These are phyloP conservation scores for Caenorhabditis parvicauda DNA, from an alignment of 2,888 invertebrate species.

Conservation along the genomic window DNA sequence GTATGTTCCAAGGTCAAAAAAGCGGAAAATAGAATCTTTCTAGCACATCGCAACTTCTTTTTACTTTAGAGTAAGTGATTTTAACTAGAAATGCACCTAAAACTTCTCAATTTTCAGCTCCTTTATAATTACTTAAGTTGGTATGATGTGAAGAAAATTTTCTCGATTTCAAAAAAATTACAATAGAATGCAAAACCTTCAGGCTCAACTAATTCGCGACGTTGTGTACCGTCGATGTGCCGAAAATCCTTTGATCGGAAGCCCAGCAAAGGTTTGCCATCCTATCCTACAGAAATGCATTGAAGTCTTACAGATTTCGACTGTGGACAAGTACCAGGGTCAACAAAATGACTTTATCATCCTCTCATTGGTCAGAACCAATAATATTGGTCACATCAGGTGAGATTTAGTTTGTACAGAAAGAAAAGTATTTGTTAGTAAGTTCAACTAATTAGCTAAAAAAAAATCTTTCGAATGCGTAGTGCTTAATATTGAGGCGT, in stretches of 20 bases:
- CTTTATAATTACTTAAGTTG: too few species aligned
- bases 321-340: slow-evolving; percentile 98
- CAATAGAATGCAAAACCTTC: slow-evolving; percentile 64
- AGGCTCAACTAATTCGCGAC: slow-evolving; percentile 93
- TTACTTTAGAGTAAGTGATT: too few species aligned
- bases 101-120: too few species aligned
- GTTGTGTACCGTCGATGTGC: slow-evolving; percentile 87
- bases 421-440: too few species aligned
- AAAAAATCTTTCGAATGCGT: too few species aligned
- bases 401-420: too few species aligned
- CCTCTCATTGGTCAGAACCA: slow-evolving; percentile 89
- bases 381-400: slow-evolving; percentile 93
- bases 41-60: too few species aligned
- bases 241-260: slow-evolving; percentile 88
- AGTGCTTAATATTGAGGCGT: too few species aligned
- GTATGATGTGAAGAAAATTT: background rate
- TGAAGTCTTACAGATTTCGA: slow-evolving; percentile 68
- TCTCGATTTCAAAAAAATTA: background rate
- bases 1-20: too few species aligned
- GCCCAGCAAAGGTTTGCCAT: slow-evolving; percentile 77
- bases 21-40: too few species aligned
- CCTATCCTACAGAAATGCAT: background rate
- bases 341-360: slow-evolving; percentile 98
- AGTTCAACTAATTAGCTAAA: too few species aligned
- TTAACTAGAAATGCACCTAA: too few species aligned